phyloP scores from a whole-genome alignment of 2,888 invertebrate genomes.

The Cheilosia vernalis region DNA sequence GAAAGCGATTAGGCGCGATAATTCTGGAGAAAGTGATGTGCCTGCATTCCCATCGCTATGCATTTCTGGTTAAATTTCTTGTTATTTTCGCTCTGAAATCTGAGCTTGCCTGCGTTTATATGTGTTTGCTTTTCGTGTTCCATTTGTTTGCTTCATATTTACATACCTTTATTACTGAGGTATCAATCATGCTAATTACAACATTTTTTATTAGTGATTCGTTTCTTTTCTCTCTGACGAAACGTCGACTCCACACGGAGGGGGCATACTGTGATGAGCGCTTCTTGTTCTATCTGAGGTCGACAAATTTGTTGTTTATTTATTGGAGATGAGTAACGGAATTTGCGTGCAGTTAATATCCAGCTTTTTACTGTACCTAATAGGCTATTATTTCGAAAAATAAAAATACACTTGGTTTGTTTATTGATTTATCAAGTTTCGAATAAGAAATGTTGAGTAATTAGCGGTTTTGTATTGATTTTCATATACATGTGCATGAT shows the following conservation, averaged over 20 bases:
- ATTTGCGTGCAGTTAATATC: too few relatives aligned
- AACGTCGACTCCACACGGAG: too few relatives aligned
- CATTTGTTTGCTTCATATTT: constrained; percentile 4
- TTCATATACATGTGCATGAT: background rate
- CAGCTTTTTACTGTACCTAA: too few relatives aligned
- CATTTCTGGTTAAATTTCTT: background rate
- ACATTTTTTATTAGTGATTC: too few relatives aligned
- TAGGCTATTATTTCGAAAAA: too few relatives aligned
- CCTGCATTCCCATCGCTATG: background rate
- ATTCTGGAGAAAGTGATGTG: constrained; percentile 28
- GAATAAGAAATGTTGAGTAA: background rate
- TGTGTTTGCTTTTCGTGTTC: constrained; percentile 10
- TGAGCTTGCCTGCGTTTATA: background rate
- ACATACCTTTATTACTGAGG: background rate
- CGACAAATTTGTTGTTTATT: constrained; percentile 3
- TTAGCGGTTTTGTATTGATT: constrained; percentile 13
- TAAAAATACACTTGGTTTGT: background rate
- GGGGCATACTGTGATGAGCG: background rate
- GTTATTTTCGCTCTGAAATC: background rate
- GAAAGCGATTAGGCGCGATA: constrained; percentile 9
- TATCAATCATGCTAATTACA: background rate
- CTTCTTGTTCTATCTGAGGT: background rate
- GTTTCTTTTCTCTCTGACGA: too few relatives aligned
- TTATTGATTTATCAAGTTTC: background rate
- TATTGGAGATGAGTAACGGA: background rate